Evolutionary conservation across 2,888 invertebrate genomes (phyloP).

Genomic region (Malacosoma neustria): DNA sequence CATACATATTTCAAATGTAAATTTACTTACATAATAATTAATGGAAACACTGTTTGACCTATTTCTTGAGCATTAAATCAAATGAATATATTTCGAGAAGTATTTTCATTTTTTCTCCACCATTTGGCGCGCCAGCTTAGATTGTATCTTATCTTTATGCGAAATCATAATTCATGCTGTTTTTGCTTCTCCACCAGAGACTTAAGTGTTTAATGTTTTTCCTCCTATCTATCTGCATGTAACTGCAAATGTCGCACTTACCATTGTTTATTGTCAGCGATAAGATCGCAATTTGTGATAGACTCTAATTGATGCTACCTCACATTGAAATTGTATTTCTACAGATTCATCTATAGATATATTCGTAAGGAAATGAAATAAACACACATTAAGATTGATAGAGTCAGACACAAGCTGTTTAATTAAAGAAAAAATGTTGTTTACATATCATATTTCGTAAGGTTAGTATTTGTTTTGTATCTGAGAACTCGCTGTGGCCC

Average conservation of each 20-base stretch:
- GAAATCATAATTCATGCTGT: conserved; percentile 69
- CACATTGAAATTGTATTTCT: conserved; percentile 1
- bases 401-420: conserved; percentile 15
- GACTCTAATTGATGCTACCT: conserved; percentile 33
- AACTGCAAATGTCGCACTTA: conserved; percentile 48
- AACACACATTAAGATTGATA: conserved; percentile 23
- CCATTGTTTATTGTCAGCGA: conserved; percentile 48
- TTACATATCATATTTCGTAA: conserved; percentile 50
- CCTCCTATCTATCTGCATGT: conserved; percentile 43
- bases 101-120: conserved; percentile 63
- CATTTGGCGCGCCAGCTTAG: conserved; percentile 64
- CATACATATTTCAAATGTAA: too few species aligned
- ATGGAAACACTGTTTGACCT: conserved; percentile 30
- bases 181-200: conserved; percentile 45
- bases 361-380: conserved; percentile 7
- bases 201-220: conserved; percentile 57
- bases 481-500: conserved; percentile 45
- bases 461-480: conserved; percentile 40
- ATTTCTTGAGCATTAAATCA: conserved; percentile 42
- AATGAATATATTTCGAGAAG: conserved; percentile 40
- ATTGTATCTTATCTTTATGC: conserved; percentile 71
- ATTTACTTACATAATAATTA: too few species aligned
- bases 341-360: conserved; percentile 1
- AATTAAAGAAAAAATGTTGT: conserved; percentile 33
- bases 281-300: conserved; percentile 42